Conservation (phyloP, 2,797 vertebrate species). For the Hemibagrus guttatus region DNA sequence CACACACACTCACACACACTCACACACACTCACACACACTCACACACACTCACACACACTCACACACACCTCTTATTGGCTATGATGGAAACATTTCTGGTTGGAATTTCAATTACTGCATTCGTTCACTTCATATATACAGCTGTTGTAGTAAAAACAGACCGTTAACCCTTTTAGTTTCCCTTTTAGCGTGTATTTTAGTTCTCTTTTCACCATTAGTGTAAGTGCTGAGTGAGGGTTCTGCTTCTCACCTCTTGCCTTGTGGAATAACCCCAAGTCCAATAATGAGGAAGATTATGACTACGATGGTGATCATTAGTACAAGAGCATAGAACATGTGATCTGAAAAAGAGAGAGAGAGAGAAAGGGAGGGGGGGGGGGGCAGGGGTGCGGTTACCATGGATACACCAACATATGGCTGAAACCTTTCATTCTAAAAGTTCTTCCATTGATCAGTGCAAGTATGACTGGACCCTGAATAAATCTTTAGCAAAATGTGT, state of each 20-base stretch:
- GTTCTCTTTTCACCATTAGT: not conserved
- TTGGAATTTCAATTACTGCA: not conserved
- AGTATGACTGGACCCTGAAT: not conserved
- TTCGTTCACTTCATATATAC: not conserved
- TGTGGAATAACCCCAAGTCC: slow-evolving; percentile 67
- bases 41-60: not conserved
- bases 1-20: no score
- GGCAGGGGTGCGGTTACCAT: slow-evolving; percentile 9
- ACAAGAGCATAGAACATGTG: slow-evolving; percentile 66
- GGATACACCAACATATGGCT: slow-evolving; percentile 16
- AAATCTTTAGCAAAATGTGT: not conserved
- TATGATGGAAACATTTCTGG: not conserved
- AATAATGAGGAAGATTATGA: slow-evolving; percentile 67
- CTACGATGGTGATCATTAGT: slow-evolving; percentile 60
- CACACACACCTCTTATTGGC: not conserved
- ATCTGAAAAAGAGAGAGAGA: slow-evolving; percentile 59
- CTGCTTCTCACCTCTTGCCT: slow-evolving; percentile 67
- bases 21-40: no score
- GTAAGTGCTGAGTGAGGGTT: slow-evolving; percentile 7
- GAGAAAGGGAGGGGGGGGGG: not conserved
- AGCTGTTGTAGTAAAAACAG: not conserved
- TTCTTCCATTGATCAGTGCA: not conserved
- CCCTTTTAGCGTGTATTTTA: not conserved
- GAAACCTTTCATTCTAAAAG: not conserved
- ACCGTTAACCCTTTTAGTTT: not conserved